These are phyloP conservation scores for Xiphophorus hellerii DNA, from an alignment of 2,113 vertebrate species.

Conservation along the genomic window DNA sequence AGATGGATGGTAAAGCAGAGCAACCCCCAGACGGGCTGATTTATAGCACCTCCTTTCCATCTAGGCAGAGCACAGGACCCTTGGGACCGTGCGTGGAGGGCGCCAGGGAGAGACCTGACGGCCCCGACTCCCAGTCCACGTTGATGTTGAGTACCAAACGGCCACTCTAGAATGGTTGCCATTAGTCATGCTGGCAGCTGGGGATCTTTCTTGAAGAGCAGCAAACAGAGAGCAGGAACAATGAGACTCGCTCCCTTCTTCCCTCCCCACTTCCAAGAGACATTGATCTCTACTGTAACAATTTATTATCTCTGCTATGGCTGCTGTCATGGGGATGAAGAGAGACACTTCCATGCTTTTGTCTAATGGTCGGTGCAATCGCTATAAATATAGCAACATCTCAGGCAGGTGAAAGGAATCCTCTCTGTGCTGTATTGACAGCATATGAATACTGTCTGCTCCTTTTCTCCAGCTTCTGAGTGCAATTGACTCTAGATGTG, in stretches of 20 bases:
- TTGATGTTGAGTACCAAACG: slow-evolving; percentile 87
- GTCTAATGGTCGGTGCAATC: slow-evolving; percentile 35
- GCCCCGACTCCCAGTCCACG: slow-evolving; percentile 80
- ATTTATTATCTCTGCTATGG: slow-evolving; percentile 75
- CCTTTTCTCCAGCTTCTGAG: background rate
- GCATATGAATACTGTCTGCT: slow-evolving; percentile 1
- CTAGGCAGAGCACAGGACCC: slow-evolving; percentile 82
- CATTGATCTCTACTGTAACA: slow-evolving; percentile 74
- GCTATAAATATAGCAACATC: slow-evolving; percentile 55
- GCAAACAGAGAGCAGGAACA: slow-evolving; percentile 63
- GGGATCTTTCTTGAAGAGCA: slow-evolving; percentile 82
- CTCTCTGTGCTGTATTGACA: slow-evolving; percentile 27
- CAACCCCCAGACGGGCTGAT: slow-evolving; percentile 87
- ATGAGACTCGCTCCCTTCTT: slow-evolving; percentile 56
- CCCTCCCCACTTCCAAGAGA: slow-evolving; percentile 54
- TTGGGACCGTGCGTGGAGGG: slow-evolving; percentile 82
- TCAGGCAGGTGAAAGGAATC: slow-evolving; percentile 17
- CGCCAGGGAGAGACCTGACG: slow-evolving; percentile 85
- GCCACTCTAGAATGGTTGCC: slow-evolving; percentile 83
- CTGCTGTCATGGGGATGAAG: slow-evolving; percentile 41
- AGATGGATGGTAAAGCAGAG: slow-evolving; percentile 84
- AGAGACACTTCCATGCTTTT: slow-evolving; percentile 51
- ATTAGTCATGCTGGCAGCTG: slow-evolving; percentile 88
- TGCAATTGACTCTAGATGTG: background rate
- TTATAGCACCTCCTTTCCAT: slow-evolving; percentile 89